phyloP scores from a whole-genome alignment of 2,888 invertebrate species.

The Drosophila niveifrons region DNA sequence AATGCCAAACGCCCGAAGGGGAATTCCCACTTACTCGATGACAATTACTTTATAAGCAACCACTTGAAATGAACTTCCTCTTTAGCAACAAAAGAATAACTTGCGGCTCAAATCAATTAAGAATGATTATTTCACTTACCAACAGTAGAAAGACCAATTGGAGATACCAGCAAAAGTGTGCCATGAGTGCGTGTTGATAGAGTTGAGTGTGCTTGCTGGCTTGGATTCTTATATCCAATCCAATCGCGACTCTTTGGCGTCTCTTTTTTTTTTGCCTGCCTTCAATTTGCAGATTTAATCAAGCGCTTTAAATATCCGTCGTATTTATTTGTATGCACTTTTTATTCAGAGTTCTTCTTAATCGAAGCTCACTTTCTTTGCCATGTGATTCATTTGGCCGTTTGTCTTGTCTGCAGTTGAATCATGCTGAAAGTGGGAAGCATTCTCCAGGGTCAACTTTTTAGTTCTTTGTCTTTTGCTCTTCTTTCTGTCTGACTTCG shows the following conservation, averaged over 20 bases:
- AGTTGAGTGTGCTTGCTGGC: constrained; percentile 24
- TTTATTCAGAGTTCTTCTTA: constrained; percentile 55
- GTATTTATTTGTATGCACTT: constrained; percentile 8
- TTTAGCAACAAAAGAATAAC: not conserved
- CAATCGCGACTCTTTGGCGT: not conserved
- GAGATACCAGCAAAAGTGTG: constrained; percentile 81
- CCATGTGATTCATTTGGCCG: constrained; percentile 67
- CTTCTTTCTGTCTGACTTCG: not conserved
- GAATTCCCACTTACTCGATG: too few species aligned
- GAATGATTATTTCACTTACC: constrained; percentile 69
- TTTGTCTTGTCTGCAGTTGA: constrained; percentile 56
- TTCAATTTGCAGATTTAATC: constrained; percentile 36
- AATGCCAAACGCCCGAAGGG: too few species aligned
- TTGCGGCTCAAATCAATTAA: not conserved
- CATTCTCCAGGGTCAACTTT: constrained; percentile 43
- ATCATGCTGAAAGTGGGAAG: constrained; percentile 54
- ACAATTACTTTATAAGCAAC: too few species aligned
- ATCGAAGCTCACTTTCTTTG: constrained; percentile 66
- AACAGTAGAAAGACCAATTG: constrained; percentile 79
- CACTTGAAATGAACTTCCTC: too few species aligned
- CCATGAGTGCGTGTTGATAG: constrained; percentile 53
- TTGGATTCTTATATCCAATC: constrained; percentile 26
- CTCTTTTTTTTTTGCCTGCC: not conserved
- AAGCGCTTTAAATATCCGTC: constrained; percentile 30
- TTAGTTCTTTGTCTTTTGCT: constrained; percentile 18